A percentile compares a stretch with the other conserved stretches of the same genome.
Evolutionary conservation across 2,113 vertebrate species (phyloP).

Genomic region (Leucopternis melanops): DNA sequence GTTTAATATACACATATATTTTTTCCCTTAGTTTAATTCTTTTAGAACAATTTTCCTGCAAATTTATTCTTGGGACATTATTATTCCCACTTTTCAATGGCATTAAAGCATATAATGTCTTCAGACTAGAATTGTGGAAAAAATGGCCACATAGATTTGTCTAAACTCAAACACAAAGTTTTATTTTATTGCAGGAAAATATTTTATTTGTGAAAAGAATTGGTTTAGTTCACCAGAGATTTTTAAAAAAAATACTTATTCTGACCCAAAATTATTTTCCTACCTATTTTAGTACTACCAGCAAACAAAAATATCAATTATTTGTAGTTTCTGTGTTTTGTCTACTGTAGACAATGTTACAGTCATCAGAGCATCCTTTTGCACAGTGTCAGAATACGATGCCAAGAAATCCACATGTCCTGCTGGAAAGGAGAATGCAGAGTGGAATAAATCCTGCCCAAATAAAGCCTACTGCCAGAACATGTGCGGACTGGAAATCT

Average conservation of each 20-base stretch:
- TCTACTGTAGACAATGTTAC: constrained; percentile 21
- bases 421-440: not conserved
- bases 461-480: not conserved
- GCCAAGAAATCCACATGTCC: not conserved
- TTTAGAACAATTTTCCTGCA: not conserved
- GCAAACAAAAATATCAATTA: not conserved
- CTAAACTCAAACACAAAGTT: not conserved
- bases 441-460: not conserved
- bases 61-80: not conserved
- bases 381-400: not conserved
- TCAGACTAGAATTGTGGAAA: not conserved
- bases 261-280: not conserved
- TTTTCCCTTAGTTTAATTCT: not conserved
- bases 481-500: not conserved
- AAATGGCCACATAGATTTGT: not conserved
- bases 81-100: not conserved
- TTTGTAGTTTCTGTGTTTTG: not conserved
- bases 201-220: not conserved
- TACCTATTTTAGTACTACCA: not conserved
- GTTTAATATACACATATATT: not conserved
- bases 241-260: not conserved
- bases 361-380: not conserved
- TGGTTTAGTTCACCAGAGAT: not conserved
- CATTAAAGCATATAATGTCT: not conserved
- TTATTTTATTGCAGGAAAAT: not conserved